Percentiles rank a stretch among this genome's conserved stretches.
Evolutionary conservation across 2,113 vertebrate genomes (phyloP).

Genomic region (Excalfactoria chinensis): DNA sequence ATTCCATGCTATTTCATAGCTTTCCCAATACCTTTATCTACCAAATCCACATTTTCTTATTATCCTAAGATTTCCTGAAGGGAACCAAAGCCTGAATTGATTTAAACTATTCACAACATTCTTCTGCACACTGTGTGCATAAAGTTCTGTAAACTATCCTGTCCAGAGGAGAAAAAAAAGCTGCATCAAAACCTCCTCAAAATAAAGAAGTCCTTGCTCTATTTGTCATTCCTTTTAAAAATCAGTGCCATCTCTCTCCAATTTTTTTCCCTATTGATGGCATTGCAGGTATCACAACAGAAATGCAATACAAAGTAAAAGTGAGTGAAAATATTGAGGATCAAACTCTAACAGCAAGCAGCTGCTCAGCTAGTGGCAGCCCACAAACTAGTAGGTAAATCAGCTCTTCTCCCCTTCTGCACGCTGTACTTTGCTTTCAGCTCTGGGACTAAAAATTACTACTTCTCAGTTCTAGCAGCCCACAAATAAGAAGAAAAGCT

Average conservation of each 20-base stretch:
- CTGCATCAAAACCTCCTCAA: neutral
- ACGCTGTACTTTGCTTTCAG: neutral
- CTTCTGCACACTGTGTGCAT: neutral
- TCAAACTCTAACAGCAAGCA: neutral
- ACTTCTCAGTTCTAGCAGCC: neutral
- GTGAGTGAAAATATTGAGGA: accelerated
- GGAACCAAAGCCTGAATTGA: neutral
- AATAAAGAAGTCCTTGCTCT: neutral
- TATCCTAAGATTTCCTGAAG: neutral
- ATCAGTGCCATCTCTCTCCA: neutral
- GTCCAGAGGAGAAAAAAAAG: neutral
- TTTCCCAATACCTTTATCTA: neutral
- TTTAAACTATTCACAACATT: neutral
- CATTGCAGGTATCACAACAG: neutral
- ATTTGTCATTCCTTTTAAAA: neutral
- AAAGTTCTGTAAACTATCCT: neutral
- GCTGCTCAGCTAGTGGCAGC: neutral
- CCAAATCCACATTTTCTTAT: neutral
- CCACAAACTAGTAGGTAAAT: neutral
- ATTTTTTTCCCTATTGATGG: neutral
- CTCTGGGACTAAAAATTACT: neutral
- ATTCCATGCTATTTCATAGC: neutral
- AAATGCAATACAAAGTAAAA: neutral
- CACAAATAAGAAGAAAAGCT: neutral
- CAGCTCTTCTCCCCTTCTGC: neutral